Percentiles rank a stretch among this genome's conserved stretches.
These are phyloP conservation scores for Petrolisthes cinctipes DNA, from an alignment of 2,888 invertebrate genomes.

Conservation along the genomic window DNA sequence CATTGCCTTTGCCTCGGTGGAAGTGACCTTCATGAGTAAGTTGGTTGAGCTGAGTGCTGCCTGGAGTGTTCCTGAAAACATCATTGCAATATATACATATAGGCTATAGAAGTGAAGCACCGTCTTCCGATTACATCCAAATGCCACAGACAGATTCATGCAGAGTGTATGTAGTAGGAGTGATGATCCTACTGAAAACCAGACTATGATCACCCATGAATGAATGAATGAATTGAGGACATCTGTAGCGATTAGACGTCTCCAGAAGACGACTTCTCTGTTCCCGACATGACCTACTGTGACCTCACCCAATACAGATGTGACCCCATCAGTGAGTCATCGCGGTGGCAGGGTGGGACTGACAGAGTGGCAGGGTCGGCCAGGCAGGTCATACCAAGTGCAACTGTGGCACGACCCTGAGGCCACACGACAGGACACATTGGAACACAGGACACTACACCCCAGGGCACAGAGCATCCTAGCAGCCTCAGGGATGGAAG, in stretches of 20 bases:
- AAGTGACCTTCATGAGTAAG: neutral
- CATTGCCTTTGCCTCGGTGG: neutral
- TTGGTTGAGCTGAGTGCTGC: neutral
- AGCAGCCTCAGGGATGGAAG: neutral
- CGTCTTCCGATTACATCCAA: too few species aligned
- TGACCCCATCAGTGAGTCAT: neutral
- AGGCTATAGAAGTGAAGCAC: too few species aligned
- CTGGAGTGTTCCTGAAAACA: too few species aligned
- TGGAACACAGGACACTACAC: neutral
- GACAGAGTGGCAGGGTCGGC: neutral
- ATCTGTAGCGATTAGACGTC: too few species aligned
- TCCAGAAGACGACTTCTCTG: too few species aligned
- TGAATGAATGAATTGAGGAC: too few species aligned
- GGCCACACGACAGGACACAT: neutral
- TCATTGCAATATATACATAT: too few species aligned
- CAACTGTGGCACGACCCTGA: neutral
- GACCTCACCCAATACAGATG: neutral
- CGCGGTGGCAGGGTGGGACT: too few species aligned
- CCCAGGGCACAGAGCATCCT: neutral
- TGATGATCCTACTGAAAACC: neutral
- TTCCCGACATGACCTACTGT: too few species aligned
- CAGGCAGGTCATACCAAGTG: neutral
- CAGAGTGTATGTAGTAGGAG: neutral
- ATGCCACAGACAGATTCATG: too few species aligned
- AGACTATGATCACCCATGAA: too few species aligned